Evolutionary conservation across 23 tunicate species (phyloP), one percentile per base, ranked within the genome.

Genomic region (Ascidia mentula): DNA sequence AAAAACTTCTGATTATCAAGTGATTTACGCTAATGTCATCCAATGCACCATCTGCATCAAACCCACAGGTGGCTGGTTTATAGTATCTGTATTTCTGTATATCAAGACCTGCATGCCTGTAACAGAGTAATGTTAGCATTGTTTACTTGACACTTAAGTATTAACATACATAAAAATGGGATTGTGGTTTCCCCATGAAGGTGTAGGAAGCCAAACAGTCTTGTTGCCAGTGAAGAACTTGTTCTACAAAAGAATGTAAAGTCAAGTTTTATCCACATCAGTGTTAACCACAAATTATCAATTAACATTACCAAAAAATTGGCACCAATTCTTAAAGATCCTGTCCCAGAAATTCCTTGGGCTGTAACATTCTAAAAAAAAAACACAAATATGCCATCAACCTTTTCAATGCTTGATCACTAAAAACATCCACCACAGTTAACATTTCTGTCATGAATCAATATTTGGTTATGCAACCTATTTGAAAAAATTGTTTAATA

Each of bases 171-270:
- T 89, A 81, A 95, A 95, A 70, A 95, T 89, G 9, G 98, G 98
- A 45, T 75, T 88, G 73, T 95, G 98, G 60, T 95, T 95, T 38
- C 98, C 98, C 98, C 98, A 95, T 35, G 87, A 78, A 32, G 98
- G 98, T 0, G 95, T 89, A 40, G 98, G 98, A 6, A 95, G 84
- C 78, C 78, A 95, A 0, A 95, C 75, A 6, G 85, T 69, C 77
- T 86, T 89, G 75, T 72, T 74, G 18, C 75, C 86, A 39, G 70
- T 34, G 38, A 87, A 87, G 45, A 77, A 85, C 46, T 85, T 89
- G 53, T 71, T 74, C 92, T 87, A 59, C 22, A 79, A 78, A 26
- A 22, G 37, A 75, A 72, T 72, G 40, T 15, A 34, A 36, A 34
- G 4, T 72, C 18, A 15, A 36, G 37, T 4, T 34, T 46, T 28